Percentiles rank a stretch among this genome's conserved stretches.
phyloP scores from a whole-genome alignment of 1,140 invertebrate genomes.

The Asobara japonica region DNA sequence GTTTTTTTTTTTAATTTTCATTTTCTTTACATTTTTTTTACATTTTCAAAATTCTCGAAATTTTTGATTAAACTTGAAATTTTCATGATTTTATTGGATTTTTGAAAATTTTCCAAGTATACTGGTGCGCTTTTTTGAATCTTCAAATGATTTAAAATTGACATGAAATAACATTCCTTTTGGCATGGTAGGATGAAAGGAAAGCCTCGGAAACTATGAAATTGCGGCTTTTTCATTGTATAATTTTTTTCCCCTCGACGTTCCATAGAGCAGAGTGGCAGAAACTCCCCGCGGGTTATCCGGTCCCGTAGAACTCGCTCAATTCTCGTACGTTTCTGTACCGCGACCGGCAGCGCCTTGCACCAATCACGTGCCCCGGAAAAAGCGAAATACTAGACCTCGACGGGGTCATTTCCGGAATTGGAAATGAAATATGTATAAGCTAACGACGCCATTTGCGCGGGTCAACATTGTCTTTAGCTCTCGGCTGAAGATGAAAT shows the following conservation, averaged over 20 bases:
- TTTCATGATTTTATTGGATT: too few relatives aligned
- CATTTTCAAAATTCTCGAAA: too few relatives aligned
- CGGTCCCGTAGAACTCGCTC: conserved; percentile 31
- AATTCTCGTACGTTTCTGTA: conserved; percentile 34
- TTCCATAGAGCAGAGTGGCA: background rate
- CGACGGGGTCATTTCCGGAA: conserved; percentile 35
- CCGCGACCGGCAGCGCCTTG: conserved; percentile 4
- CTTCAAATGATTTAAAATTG: too few relatives aligned
- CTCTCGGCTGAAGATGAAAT: background rate
- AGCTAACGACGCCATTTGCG: background rate
- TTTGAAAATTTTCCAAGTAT: too few relatives aligned
- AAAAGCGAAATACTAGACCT: conserved; percentile 32
- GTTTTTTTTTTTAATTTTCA: too few relatives aligned
- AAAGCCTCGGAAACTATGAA: background rate
- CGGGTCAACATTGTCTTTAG: background rate
- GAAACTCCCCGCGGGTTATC: conserved; percentile 13
- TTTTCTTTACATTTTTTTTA: too few relatives aligned
- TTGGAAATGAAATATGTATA: conserved; percentile 41
- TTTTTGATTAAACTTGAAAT: too few relatives aligned
- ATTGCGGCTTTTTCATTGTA: background rate
- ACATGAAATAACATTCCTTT: too few relatives aligned
- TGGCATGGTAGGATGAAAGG: too few relatives aligned
- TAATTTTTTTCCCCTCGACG: conserved; percentile 8
- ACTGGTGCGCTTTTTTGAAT: too few relatives aligned
- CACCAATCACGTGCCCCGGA: conserved; percentile 22